Base-by-base conservation (phyloP, 2,888 invertebrate genomes). In the Drosophila sordidula region DNA sequence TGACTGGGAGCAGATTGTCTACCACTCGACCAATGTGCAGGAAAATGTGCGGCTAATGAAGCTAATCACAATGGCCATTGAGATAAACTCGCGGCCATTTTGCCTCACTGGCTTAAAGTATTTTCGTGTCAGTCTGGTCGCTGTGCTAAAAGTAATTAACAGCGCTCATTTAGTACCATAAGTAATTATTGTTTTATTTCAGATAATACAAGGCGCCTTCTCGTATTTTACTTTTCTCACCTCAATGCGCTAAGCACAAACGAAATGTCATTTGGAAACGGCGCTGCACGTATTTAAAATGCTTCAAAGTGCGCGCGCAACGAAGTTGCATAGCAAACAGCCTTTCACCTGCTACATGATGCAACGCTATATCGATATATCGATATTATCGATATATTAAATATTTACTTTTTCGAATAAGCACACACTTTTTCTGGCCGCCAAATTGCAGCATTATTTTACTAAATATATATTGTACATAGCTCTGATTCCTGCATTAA, bases 171-270 rank as follows among this genome's bases (percentile, higher is more conserved):
- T 6, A 5, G n/a, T 5, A 3, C 0, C 41, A 8, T 4, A 0
- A 4, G n/a, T 47, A 49, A 32, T 38, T 45, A 11, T 12, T 3
- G 1, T 8, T 6, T 5, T 25, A n/a, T 78, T 69, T 25, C 36
- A 90, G 91, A 78, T 90, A 46, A 73, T 90, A 16, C 87, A 84
- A 69, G 91, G 86, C 0, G 89, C 90, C 5, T 86, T 78, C 22
- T 90, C 90, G 0, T 90, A 91, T 52, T 91, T 91, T 41, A 91
- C 91, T 1, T 90, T 81, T 59, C 64, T 90, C 6, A 89, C 81
- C 1, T 85, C 90, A 1, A 68, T 91, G 44, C 91, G 89, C 18
- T 84, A 58, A 67, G 6, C 1, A 22, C 22, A 22, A 22, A 22
- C 2, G 22, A 1, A 22, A 22, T 22, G 22, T 22, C 22, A 22